A percentile compares a stretch with the other conserved stretches of the same genome.
Conservation (phyloP, 2,113 vertebrate species). For the Centropristis striata region DNA sequence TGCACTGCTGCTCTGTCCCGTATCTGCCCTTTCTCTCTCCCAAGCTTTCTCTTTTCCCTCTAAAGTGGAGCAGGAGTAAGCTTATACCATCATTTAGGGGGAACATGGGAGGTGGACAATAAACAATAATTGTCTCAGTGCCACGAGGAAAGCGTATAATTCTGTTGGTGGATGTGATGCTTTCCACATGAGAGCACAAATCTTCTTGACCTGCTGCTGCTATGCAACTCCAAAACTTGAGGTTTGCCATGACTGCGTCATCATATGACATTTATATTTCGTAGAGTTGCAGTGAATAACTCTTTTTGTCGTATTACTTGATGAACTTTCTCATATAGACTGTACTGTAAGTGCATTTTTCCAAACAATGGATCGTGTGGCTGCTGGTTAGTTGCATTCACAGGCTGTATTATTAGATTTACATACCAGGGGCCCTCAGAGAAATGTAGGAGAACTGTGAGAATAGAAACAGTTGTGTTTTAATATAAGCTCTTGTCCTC, state of each 20-base stretch:
- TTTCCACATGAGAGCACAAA: slow-evolving; percentile 78
- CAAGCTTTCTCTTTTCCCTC: slow-evolving; percentile 45
- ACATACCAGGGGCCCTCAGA: slow-evolving; percentile 66
- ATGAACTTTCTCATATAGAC: slow-evolving; percentile 33
- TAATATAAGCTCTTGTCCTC: slow-evolving; percentile 47
- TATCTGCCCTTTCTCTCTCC: slow-evolving; percentile 53
- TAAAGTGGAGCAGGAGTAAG: slow-evolving; percentile 63
- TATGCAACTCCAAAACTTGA: slow-evolving; percentile 65
- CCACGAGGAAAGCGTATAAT: slow-evolving; percentile 73
- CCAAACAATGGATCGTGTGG: slow-evolving; percentile 61
- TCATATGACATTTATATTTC: slow-evolving; percentile 48
- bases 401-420: slow-evolving; percentile 73
- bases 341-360: slow-evolving; percentile 57
- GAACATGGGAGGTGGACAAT: slow-evolving; percentile 71
- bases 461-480: slow-evolving; percentile 68
- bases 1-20: slow-evolving; percentile 47
- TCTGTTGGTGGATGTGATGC: slow-evolving; percentile 75
- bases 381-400: slow-evolving; percentile 60
- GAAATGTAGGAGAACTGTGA: slow-evolving; percentile 49
- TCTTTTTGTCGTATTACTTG: slow-evolving; percentile 17
- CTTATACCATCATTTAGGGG: slow-evolving; percentile 69
- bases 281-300: slow-evolving; percentile 25
- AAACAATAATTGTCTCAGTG: slow-evolving; percentile 76
- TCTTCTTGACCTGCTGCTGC: slow-evolving; percentile 73
- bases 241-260: slow-evolving; percentile 61